A percentile compares a stretch with the other conserved stretches of the same genome.
phyloP scores from a whole-genome alignment of 2,113 vertebrate species.

The Gulo gulo region DNA sequence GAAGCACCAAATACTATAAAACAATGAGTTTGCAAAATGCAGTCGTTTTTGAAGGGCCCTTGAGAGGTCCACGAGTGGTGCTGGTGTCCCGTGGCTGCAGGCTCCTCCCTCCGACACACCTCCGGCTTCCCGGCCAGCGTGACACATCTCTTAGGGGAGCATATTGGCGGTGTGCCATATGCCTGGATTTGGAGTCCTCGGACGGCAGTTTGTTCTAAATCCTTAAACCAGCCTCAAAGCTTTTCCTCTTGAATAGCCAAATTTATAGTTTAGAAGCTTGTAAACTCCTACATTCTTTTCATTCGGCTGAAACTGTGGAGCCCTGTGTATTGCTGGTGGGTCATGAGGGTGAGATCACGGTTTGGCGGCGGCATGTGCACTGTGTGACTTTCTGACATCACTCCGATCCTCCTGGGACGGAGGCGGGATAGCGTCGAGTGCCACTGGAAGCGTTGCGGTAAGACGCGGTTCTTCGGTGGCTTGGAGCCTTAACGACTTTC shows the following conservation, averaged over 20 bases:
- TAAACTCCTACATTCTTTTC: neutral
- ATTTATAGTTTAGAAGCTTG: neutral
- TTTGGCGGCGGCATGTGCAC: neutral
- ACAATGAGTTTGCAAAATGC: neutral
- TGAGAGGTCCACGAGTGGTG: neutral
- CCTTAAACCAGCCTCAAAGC: neutral
- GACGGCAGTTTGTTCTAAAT: neutral
- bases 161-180: neutral
- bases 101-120: neutral
- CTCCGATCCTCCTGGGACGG: neutral
- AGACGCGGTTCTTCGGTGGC: neutral
- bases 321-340: neutral
- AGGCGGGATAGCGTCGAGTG: fast-evolving
- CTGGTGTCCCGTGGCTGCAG: neutral
- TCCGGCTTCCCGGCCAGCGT: fast-evolving
- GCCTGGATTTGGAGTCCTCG: neutral
- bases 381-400: neutral
- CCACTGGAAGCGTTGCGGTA: fast-evolving
- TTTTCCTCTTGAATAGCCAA: neutral
- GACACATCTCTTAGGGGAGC: neutral
- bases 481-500: neutral
- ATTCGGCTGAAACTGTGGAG: neutral
- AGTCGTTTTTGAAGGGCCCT: neutral
- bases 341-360: neutral
- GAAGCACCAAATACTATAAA: constrained; percentile 43